Conservation (phyloP, 2,888 invertebrate genomes). For the Sphecodes monilicornis region DNA sequence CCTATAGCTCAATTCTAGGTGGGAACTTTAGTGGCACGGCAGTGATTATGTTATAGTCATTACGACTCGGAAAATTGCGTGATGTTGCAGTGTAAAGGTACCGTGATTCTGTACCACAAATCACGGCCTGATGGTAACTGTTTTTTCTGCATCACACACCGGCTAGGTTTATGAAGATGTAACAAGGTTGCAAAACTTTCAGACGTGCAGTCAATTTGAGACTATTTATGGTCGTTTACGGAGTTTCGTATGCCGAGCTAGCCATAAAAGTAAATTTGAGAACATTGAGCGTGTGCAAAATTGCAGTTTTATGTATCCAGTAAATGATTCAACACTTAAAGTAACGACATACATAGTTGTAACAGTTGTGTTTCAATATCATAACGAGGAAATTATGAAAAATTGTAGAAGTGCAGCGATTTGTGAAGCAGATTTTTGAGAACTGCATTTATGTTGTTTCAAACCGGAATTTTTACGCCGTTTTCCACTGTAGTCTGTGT, state of each 20-base stretch:
- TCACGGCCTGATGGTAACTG: constrained; percentile 53
- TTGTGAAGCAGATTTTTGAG: no score
- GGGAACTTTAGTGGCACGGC: constrained; percentile 61
- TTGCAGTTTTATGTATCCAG: neutral
- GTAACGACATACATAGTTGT: neutral
- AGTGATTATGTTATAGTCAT: constrained; percentile 72
- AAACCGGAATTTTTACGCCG: no score
- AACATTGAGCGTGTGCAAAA: neutral
- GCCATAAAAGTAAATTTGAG: neutral
- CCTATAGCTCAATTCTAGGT: constrained; percentile 54
- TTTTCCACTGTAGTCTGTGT: no score
- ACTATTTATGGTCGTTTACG: neutral
- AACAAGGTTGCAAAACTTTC: neutral
- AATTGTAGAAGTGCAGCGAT: neutral
- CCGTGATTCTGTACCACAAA: constrained; percentile 61
- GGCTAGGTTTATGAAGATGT: neutral
- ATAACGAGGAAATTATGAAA: neutral
- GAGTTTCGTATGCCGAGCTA: neutral
- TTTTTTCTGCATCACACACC: neutral
- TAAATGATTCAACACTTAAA: neutral
- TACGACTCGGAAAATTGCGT: constrained; percentile 59
- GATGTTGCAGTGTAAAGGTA: constrained; percentile 59
- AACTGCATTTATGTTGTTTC: no score
- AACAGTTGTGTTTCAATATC: neutral
- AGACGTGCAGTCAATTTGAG: neutral